Base-by-base conservation (phyloP, 2,888 invertebrate genomes). In the Himalopsyche kuldschensis region DNA sequence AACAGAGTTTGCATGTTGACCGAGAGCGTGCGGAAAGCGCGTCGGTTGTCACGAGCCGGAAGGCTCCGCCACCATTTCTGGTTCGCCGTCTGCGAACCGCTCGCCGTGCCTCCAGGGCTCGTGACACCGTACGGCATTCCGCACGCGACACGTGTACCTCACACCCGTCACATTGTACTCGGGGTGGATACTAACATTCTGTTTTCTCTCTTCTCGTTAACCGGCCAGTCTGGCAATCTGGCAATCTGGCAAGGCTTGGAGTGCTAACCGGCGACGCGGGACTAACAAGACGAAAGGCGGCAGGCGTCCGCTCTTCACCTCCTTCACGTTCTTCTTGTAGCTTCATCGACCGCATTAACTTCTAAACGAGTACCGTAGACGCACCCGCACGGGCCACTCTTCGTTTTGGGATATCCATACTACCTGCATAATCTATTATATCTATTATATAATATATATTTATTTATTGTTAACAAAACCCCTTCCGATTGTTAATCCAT, bases 151-250 rank as follows among this genome's bases (percentile, higher is more conserved):
- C 69, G 32, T 41, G 32, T 32, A 27, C 69, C 27, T 76, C 48
- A n/a, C 35, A 31, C 63, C 79, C 84, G 87, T 69, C 69, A 69
- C 69, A 69, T 69, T 69, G 69, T 69, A 69, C 69, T 69, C 69
- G 69, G 69, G 91, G 91, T 90, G 91, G 90, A 91, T 92, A 94
- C 94, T 94, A 94, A 94, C 93, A 93, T 93, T 93, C 93, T 94
- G 93, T 94, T 94, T 93, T 92, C 92, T 93, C 93, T 93, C 93
- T 93, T 94, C 93, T 93, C 93, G 93, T 93, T 94, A 94, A 90
- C 90, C 93, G 93, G 69, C 69, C 69, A 69, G 69, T 69, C 69
- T 24, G 69, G 69, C 69, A 69, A 69, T 27, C 27, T 69, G 69
- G 69, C 69, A 69, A 69, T 92, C 24, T 69, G 93, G 93, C 93